Evolutionary conservation across 2,888 invertebrate genomes (phyloP).

Genomic region (Branchinecta sandiegonensis): DNA sequence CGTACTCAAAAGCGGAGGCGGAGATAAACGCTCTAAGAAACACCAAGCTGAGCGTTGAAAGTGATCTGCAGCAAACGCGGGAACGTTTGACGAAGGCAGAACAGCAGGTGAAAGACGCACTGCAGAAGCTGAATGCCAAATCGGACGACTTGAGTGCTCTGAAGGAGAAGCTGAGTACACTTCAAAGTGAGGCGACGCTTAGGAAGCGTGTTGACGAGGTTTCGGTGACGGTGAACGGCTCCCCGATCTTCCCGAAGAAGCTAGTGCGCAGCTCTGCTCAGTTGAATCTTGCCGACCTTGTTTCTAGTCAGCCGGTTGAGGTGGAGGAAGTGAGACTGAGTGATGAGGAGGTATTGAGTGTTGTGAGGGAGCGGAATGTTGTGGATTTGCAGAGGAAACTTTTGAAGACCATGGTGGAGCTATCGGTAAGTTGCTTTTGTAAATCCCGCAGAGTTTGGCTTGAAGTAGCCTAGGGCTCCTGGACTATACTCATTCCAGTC

Average conservation of each 20-base stretch:
- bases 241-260: conserved; percentile 7
- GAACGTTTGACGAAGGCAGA: neutral
- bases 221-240: conserved; percentile 6
- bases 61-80: neutral
- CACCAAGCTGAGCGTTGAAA: neutral
- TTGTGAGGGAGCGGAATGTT: neutral
- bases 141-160: neutral
- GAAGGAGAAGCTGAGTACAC: neutral
- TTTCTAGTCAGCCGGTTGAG: conserved; percentile 1
- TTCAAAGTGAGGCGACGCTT: neutral
- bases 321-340: neutral
- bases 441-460: too few species aligned
- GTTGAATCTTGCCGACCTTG: conserved; percentile 11
- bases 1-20: conserved; percentile 1
- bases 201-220: neutral
- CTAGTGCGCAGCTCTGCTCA: conserved; percentile 4
- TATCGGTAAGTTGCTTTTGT: neutral
- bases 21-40: conserved; percentile 7
- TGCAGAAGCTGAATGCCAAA: neutral
- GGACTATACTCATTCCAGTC: too few species aligned
- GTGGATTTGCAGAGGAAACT: conserved; percentile 3
- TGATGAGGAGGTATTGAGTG: neutral
- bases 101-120: neutral
- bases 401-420: conserved; percentile 1
- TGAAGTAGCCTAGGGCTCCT: too few species aligned